Evolutionary conservation across 2,888 invertebrate species (phyloP).

Genomic region (Noctua pronuba): DNA sequence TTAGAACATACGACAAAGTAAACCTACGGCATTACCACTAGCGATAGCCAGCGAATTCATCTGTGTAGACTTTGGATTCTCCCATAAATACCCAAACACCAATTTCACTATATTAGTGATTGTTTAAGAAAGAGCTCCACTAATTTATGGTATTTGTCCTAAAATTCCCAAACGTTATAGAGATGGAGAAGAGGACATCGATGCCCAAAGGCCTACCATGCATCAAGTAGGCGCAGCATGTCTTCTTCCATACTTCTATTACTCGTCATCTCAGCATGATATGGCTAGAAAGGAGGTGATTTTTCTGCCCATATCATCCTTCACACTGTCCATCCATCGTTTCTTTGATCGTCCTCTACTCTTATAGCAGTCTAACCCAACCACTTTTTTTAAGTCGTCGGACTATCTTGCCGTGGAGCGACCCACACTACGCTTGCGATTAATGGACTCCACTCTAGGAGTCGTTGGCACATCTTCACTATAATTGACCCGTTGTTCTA

Average conservation of each 20-base stretch:
- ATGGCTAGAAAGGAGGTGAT: no score
- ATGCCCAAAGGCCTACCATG: no score
- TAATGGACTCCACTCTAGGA: no score
- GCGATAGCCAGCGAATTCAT: neutral
- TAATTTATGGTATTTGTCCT: no score
- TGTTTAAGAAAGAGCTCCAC: neutral
- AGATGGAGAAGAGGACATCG: no score
- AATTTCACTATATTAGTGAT: no score
- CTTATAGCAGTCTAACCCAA: no score
- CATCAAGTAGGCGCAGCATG: neutral
- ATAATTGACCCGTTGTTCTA: no score
- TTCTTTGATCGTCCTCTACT: neutral
- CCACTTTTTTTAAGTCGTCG: no score
- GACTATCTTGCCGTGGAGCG: no score
- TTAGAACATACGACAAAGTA: neutral
- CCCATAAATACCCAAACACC: neutral
- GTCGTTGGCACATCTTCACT: no score
- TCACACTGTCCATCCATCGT: slow-evolving; percentile 1
- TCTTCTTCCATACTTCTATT: neutral
- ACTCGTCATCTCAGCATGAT: neutral
- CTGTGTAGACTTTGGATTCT: neutral
- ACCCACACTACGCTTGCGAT: no score
- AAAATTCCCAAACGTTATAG: neutral
- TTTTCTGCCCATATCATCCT: neutral
- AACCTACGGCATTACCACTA: neutral